Evolutionary conservation across 1,140 invertebrate genomes (phyloP).

Genomic region (Bathynomus jamesi): DNA sequence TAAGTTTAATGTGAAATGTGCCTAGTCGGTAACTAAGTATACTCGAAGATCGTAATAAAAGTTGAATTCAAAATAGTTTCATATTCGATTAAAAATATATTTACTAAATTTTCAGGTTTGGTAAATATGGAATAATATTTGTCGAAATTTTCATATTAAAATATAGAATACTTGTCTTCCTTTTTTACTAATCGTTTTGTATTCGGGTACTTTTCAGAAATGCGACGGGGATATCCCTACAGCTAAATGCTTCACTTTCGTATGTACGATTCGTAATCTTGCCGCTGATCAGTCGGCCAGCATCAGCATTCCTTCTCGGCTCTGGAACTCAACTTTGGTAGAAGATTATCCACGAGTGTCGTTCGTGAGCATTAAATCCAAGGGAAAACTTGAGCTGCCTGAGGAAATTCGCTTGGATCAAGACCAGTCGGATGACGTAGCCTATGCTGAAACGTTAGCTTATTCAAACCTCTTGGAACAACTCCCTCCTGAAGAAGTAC

Average conservation of each 20-base stretch:
- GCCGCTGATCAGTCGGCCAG: conserved; percentile 62
- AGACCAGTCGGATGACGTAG: conserved; percentile 41
- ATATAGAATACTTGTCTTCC: no score
- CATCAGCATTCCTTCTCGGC: conserved; percentile 65
- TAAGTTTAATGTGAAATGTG: no score
- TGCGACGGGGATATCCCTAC: conserved; percentile 61
- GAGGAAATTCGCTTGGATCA: conserved; percentile 64
- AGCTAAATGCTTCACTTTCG: conserved; percentile 77
- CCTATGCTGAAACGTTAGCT: conserved; percentile 12
- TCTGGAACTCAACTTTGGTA: conserved; percentile 85
- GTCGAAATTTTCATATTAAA: no score
- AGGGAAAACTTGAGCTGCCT: conserved; percentile 61
- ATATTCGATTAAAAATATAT: no score
- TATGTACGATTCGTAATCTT: conserved; percentile 68
- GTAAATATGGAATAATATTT: no score
- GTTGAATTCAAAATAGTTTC: no score
- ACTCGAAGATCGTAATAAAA: no score
- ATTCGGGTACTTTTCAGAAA: conserved; percentile 55
- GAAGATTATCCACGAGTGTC: conserved; percentile 80
- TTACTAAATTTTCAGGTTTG: no score
- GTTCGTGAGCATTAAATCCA: conserved; percentile 68
- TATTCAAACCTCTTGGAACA: conserved; percentile 12
- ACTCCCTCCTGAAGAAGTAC: conserved; percentile 47
- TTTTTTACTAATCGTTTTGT: no score
- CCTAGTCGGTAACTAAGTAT: no score